These are phyloP conservation scores for Quiscalus mexicanus DNA, from an alignment of 2,113 vertebrate genomes.

Conservation along the genomic window DNA sequence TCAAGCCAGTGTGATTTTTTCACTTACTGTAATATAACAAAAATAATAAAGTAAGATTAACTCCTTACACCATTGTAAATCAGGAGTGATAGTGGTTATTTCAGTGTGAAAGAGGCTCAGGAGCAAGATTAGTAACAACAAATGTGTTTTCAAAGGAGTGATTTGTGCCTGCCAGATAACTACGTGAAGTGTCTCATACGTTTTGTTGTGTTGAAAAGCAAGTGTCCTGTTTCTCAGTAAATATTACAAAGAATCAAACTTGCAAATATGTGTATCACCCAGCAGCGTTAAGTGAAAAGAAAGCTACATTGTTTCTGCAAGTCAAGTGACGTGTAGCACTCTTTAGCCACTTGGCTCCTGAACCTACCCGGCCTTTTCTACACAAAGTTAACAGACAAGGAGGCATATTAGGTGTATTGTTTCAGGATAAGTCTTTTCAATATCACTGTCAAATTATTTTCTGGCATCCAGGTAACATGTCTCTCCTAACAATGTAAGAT, in stretches of 20 bases:
- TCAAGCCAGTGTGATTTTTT: neutral
- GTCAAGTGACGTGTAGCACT: conserved; percentile 23
- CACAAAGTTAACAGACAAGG: neutral
- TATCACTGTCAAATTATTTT: neutral
- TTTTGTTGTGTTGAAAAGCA: neutral
- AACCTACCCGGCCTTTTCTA: neutral
- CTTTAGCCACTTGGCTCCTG: neutral
- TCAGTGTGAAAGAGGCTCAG: neutral
- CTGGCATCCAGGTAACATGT: neutral
- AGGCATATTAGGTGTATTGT: neutral
- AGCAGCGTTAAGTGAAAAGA: neutral
- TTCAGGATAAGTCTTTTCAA: conserved; percentile 7
- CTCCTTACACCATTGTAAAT: neutral
- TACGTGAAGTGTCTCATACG: rapidly evolving
- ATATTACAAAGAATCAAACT: conserved; percentile 4
- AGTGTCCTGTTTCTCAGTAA: neutral
- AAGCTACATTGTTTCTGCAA: conserved; percentile 44
- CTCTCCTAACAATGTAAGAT: neutral
- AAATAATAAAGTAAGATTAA: neutral
- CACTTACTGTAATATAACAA: neutral
- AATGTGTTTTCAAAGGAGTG: neutral
- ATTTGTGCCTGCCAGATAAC: conserved; percentile 1
- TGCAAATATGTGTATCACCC: neutral
- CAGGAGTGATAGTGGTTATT: neutral
- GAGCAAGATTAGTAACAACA: neutral